Conservation (phyloP, 2,113 vertebrate genomes). For the Rhinoderma darwinii region DNA sequence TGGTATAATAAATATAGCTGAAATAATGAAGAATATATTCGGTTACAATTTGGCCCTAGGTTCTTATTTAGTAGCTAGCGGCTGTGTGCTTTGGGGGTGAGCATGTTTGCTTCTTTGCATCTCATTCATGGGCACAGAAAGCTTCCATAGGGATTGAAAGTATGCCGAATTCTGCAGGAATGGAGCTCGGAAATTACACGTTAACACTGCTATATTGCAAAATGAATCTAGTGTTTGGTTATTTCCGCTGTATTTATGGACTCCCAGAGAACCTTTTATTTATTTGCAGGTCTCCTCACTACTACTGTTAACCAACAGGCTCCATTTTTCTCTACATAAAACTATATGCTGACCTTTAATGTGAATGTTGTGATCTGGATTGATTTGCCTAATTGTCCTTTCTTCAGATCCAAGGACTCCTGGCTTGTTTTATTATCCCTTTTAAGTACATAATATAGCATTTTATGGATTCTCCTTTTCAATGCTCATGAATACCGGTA, state of each 20-base stretch:
- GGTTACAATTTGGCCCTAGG: no score
- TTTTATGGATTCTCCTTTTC: conserved; percentile 17
- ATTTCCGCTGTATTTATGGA: not conserved
- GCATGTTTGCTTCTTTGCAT: not conserved
- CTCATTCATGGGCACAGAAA: not conserved
- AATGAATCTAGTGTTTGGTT: not conserved
- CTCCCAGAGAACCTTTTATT: not conserved
- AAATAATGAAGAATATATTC: no score
- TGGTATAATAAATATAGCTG: no score
- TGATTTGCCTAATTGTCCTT: conserved; percentile 21
- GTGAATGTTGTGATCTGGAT: not conserved
- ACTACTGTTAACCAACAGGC: not conserved
- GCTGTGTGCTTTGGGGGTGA: not conserved
- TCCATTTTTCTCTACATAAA: not conserved
- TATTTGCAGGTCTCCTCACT: not conserved
- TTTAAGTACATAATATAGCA: conserved; percentile 17
- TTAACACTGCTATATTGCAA: not conserved
- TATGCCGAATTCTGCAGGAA: no score
- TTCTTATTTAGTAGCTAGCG: not conserved
- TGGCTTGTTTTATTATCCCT: conserved; percentile 8
- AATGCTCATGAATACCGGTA: not conserved
- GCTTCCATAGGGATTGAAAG: no score
- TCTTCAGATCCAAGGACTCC: not conserved
- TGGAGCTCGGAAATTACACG: not conserved
- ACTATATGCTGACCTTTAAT: not conserved